phyloP scores from a whole-genome alignment of 2,113 vertebrate genomes.

The Chloroceryle aenea region DNA sequence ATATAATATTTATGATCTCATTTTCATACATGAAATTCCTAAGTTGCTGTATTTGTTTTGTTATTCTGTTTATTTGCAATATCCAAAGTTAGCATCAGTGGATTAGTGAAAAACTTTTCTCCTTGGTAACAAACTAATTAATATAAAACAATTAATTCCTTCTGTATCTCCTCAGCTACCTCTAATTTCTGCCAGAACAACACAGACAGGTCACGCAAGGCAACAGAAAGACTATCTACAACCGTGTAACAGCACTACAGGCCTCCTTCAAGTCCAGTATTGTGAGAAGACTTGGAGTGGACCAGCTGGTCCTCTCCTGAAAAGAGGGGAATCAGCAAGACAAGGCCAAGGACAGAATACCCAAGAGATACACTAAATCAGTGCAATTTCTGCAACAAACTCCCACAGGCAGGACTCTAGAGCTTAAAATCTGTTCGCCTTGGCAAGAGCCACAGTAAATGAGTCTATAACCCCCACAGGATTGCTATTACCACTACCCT shows the following conservation, averaged over 20 bases:
- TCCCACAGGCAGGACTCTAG: conserved; percentile 55
- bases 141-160: neutral
- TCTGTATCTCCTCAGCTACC: neutral
- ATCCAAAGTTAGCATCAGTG: neutral
- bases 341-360: conserved; percentile 17
- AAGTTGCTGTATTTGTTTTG: neutral
- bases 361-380: conserved; percentile 46
- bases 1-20: neutral
- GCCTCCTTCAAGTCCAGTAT: neutral
- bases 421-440: conserved; percentile 65
- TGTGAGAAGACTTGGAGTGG: conserved; percentile 26
- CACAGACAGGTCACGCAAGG: conserved; percentile 30
- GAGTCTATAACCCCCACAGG: neutral
- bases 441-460: conserved; percentile 33
- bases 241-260: neutral
- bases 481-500: conserved; percentile 17
- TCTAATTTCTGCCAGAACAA: neutral
- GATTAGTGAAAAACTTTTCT: neutral
- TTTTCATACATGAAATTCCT: neutral
- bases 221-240: conserved; percentile 10
- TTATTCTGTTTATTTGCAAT: neutral
- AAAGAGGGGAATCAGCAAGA: conserved; percentile 44
- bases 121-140: neutral
- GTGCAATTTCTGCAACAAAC: conserved; percentile 42
- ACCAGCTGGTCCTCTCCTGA: conserved; percentile 47